Evolutionary conservation across 2,113 vertebrate species (phyloP).

Genomic region (Natator depressus): DNA sequence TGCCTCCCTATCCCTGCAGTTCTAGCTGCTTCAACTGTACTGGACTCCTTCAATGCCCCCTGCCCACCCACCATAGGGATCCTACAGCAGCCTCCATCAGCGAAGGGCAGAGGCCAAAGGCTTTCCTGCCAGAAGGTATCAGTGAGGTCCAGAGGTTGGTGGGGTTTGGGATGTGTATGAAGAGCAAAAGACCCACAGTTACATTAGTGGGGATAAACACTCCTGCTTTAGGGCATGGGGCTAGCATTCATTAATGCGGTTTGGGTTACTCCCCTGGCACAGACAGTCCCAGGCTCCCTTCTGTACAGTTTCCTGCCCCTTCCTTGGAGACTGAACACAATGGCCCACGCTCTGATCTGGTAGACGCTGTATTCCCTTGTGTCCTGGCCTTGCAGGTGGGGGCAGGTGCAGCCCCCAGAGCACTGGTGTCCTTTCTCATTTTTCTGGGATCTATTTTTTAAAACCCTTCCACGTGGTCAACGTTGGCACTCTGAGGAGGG

Average conservation of each 20-base stretch:
- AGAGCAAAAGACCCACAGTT: background rate
- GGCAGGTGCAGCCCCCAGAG: background rate
- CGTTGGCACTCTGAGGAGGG: background rate
- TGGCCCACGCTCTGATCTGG: background rate
- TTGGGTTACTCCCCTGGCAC: background rate
- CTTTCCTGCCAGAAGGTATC: background rate
- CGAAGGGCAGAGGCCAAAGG: background rate
- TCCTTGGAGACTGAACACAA: background rate
- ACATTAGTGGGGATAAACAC: background rate
- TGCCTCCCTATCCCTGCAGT: conserved; percentile 1
- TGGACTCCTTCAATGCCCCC: background rate
- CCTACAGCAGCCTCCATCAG: background rate
- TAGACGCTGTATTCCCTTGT: background rate
- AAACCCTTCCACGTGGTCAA: background rate
- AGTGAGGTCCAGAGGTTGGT: background rate
- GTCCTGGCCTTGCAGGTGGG: background rate
- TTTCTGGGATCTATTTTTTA: conserved; percentile 22
- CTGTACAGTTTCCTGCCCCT: background rate
- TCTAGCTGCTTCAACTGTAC: background rate
- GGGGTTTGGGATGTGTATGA: background rate
- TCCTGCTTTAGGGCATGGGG: background rate
- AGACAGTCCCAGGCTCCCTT: background rate
- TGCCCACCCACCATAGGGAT: background rate
- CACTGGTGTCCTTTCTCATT: background rate
- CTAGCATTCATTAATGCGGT: background rate